Percentiles rank a stretch among this genome's conserved stretches.
Conservation (phyloP, 1,140 invertebrate species). For the Oryctes rhinoceros region DNA sequence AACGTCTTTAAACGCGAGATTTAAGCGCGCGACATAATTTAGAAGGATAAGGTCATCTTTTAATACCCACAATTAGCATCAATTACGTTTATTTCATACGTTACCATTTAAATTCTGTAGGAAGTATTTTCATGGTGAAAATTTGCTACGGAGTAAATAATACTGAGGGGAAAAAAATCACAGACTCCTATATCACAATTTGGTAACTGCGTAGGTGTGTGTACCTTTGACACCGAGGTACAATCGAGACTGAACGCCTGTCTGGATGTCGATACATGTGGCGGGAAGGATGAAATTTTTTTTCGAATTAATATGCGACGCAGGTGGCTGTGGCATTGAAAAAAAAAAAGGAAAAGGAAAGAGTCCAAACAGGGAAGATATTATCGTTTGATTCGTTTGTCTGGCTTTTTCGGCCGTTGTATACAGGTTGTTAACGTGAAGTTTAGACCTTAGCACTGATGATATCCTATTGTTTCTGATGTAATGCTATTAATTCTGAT, state of each 20-base stretch:
- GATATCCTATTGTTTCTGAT: too few species aligned
- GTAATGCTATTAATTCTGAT: too few species aligned
- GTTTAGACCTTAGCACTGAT: too few species aligned
- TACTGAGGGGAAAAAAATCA: not conserved
- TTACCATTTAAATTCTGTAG: not conserved
- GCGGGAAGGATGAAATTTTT: not conserved
- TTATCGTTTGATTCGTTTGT: too few species aligned
- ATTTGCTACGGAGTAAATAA: not conserved
- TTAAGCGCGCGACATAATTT: too few species aligned
- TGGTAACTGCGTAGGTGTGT: not conserved
- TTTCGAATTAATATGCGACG: conserved; percentile 17
- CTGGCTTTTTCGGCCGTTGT: too few species aligned
- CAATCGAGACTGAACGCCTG: not conserved
- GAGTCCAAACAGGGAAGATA: not conserved
- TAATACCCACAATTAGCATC: too few species aligned
- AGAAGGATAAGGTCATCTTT: too few species aligned
- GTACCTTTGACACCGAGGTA: not conserved
- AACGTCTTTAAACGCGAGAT: too few species aligned
- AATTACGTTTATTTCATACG: too few species aligned
- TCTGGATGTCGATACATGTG: not conserved
- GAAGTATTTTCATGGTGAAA: conserved; percentile 4
- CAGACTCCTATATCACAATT: not conserved
- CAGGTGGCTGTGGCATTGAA: not conserved
- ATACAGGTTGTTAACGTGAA: too few species aligned
- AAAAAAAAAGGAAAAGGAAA: conserved; percentile 3